Evolutionary conservation across 92 coral and sea anemone species (phyloP).

Genomic region (Porites rus): DNA sequence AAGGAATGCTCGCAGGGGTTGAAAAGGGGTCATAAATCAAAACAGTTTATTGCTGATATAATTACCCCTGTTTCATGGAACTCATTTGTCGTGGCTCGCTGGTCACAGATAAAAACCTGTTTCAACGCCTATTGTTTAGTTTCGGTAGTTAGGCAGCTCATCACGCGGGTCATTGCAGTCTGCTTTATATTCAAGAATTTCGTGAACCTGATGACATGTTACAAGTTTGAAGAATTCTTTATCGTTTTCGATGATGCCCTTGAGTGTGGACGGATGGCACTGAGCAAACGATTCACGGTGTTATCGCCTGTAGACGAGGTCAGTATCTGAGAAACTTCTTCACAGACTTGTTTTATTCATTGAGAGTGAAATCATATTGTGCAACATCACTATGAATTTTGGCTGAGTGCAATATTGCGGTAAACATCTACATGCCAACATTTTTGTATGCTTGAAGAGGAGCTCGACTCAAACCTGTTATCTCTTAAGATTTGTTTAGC

Average conservation of each 20-base stretch:
- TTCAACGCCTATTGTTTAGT: conserved; percentile 30
- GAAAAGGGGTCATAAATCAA: background rate
- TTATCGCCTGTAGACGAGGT: background rate
- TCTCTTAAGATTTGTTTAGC: too few relatives aligned
- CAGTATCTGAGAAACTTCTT: background rate
- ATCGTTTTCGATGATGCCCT: conserved; percentile 12
- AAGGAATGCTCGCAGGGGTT: background rate
- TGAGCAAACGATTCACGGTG: background rate
- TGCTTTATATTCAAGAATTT: conserved; percentile 39
- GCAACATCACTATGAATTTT: background rate
- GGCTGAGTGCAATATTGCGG: conserved; percentile 4
- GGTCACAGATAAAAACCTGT: conserved; percentile 22
- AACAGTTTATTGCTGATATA: background rate
- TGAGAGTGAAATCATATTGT: background rate
- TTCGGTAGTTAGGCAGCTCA: conserved; percentile 18
- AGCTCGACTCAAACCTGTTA: too few relatives aligned
- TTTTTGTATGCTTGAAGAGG: background rate
- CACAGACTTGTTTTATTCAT: background rate
- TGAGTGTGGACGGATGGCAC: background rate
- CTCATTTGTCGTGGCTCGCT: conserved; percentile 21
- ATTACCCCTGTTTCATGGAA: background rate
- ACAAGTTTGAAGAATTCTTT: conserved; percentile 9
- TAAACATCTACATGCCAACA: background rate
- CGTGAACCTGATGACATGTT: conserved; percentile 26
- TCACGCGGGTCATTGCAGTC: conserved; percentile 18